phyloP scores from a whole-genome alignment of 2,797 vertebrate species.

The Pempheris klunzingeri region DNA sequence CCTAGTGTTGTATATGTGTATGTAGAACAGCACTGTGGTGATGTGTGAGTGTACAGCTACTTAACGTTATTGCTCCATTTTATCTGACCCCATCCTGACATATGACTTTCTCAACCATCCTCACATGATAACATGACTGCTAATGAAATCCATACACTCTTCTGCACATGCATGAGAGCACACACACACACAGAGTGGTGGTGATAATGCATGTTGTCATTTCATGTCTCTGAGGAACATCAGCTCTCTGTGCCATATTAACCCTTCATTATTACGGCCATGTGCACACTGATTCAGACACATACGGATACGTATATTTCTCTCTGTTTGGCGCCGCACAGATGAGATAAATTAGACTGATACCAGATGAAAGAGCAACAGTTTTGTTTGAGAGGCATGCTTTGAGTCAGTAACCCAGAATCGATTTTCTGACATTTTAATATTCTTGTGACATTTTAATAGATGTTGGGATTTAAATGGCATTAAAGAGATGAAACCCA shows the following conservation, averaged over 20 bases:
- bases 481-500: not conserved
- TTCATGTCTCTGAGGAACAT: slow-evolving; percentile 51
- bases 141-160: slow-evolving; percentile 58
- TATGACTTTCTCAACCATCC: slow-evolving; percentile 12
- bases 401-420: not conserved
- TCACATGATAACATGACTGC: slow-evolving; percentile 40
- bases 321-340: not conserved
- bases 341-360: not conserved
- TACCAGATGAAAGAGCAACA: not conserved
- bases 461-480: not conserved
- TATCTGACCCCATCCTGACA: slow-evolving; percentile 31
- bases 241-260: slow-evolving; percentile 45
- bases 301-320: not conserved
- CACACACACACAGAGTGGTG: slow-evolving; percentile 4
- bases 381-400: not conserved
- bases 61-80: slow-evolving; percentile 30
- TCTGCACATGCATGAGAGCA: slow-evolving; percentile 25
- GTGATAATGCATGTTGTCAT: slow-evolving; percentile 58
- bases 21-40: not conserved
- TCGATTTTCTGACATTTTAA: not conserved
- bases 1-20: not conserved
- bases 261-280: slow-evolving; percentile 17
- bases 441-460: not conserved
- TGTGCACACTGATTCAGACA: slow-evolving; percentile 18
- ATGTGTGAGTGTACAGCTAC: slow-evolving; percentile 21